Evolutionary conservation across 2,113 vertebrate species (phyloP).

Genomic region (human (Homo sapiens)): GRCh38 chr17:78098501-78099000

Average conservation of each 20-base stretch:
- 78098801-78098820: neutral
- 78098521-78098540: constrained; percentile 95
- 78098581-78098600: accelerated
- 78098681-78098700: accelerated
- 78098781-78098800: neutral
- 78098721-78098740: no score
- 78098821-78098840: neutral
- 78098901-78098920: neutral
- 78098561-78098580: accelerated
- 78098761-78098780: neutral
- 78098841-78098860: no score
- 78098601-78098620: neutral
- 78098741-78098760: accelerated
- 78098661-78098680: neutral
- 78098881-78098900: no score
- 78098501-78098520: constrained; percentile 95
- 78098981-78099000: neutral
- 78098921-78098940: accelerated
- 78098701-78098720: no score
- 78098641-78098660: neutral
- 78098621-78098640: neutral
- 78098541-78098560: neutral
- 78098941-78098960: neutral
- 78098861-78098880: neutral
- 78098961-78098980: neutral